Evolutionary conservation across 2,797 vertebrate genomes (phyloP), one percentile per base, ranked within the genome.

Genomic region (Rhynchotus rufescens): DNA sequence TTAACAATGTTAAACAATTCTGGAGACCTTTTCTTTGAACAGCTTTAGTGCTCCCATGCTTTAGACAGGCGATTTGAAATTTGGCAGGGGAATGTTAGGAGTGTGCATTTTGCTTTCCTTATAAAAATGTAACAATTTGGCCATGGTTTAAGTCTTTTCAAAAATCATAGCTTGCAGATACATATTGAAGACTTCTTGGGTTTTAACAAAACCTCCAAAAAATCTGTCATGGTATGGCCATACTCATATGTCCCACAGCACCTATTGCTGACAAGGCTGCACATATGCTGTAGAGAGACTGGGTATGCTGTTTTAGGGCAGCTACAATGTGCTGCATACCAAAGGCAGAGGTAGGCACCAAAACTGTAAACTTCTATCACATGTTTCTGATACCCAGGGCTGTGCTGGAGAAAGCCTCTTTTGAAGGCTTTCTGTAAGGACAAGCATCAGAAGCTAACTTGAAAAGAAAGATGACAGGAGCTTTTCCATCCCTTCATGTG

Each of bases 1-100:
- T 90, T 93, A 86, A 82, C 54, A 85, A 45, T 36, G 30, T 72
- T 92, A 72, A 86, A 42, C 74, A 85, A 85, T 92, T 69, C 69
- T 87, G 64, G 65, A 91, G 64, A 82, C 44, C 80, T 93, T 86
- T 86, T 78, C 89, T 83, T 73, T 61, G 80, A 94, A 87, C 36
- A 92, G 90, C 73, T 88, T 88, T 66, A 86, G 54, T 77, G 38
- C 49, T 86, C 17, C 56, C 2, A 1, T 90, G 92, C 28, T 32
- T 75, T 54, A 57, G 61, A 12, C 5, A 16, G n/a, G 67, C 38
- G 34, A 73, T 57, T 69, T 94, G 83, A 88, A 91, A 91, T 85
- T 82, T 90, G 68, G 49, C 61, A 87, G 59, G 68, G 88, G 76
- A 80, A 34, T 36, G 26, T 82, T 80, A 82, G 65, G 61, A 95